Conservation (phyloP, 2,888 invertebrate species). For the Lottia gigantea region DNA sequence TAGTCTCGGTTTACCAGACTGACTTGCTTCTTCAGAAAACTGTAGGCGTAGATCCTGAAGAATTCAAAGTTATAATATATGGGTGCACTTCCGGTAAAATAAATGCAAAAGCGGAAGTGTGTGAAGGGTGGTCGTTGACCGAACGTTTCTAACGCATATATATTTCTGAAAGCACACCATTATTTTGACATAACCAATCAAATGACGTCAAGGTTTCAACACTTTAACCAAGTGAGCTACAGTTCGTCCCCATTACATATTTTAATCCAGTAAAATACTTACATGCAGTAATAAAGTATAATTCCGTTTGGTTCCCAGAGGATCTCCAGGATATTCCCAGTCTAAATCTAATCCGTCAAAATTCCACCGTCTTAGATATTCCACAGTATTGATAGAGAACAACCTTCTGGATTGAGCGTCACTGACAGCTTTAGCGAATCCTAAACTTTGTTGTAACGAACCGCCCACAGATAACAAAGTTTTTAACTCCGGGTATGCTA, state of each 20-base stretch:
- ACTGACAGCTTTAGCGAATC: conserved; percentile 40
- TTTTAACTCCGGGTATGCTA: conserved; percentile 40
- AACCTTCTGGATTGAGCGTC: conserved; percentile 34
- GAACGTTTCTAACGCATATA: too few relatives aligned
- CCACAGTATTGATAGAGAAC: conserved; percentile 44
- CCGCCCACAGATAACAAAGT: conserved; percentile 61
- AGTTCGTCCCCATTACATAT: too few relatives aligned
- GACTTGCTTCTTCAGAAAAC: conserved; percentile 42
- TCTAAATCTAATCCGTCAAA: conserved; percentile 61
- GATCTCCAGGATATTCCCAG: conserved; percentile 60
- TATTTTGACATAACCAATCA: background rate
- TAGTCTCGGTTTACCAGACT: conserved; percentile 34
- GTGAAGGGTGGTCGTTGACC: too few relatives aligned
- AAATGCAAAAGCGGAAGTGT: too few relatives aligned
- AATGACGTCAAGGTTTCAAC: background rate
- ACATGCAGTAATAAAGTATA: conserved; percentile 45
- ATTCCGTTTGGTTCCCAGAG: conserved; percentile 29
- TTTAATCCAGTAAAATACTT: background rate
- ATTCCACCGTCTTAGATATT: conserved; percentile 44
- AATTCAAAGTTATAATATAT: too few relatives aligned
- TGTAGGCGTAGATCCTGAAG: conserved; percentile 44
- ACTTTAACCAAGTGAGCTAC: background rate
- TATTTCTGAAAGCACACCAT: background rate
- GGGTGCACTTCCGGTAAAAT: too few relatives aligned
- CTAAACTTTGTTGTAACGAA: conserved; percentile 27